Percentiles rank a stretch among this genome's conserved stretches.
Conservation (phyloP, 2,113 vertebrate species). For the Pagrus major region DNA sequence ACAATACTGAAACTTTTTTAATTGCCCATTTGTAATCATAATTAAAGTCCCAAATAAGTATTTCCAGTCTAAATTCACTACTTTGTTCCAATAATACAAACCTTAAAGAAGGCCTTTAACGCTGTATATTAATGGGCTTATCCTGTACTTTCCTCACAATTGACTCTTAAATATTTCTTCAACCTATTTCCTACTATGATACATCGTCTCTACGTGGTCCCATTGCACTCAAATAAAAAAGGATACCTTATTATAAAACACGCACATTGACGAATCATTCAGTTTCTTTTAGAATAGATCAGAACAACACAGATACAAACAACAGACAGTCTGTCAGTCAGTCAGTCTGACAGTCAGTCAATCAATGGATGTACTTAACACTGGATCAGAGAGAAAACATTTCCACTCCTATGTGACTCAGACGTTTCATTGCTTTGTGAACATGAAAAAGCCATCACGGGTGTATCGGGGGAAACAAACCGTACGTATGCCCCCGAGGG, state of each 20-base stretch:
- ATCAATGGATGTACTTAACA: constrained; percentile 48
- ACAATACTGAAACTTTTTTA: not conserved
- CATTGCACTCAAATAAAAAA: constrained; percentile 81
- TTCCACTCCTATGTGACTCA: constrained; percentile 17
- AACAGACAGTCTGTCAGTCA: constrained; percentile 76
- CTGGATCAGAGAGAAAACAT: constrained; percentile 42
- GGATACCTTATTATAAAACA: constrained; percentile 78
- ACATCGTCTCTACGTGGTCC: constrained; percentile 85
- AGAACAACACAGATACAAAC: constrained; percentile 91
- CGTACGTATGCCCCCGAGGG: constrained; percentile 23
- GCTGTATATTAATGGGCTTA: constrained; percentile 6
- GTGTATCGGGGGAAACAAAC: constrained; percentile 1
- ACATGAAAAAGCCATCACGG: constrained; percentile 61
- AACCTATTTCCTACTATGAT: constrained; percentile 3
- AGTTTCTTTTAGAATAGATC: constrained; percentile 87
- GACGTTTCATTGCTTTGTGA: constrained; percentile 57
- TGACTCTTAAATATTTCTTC: constrained; percentile 35
- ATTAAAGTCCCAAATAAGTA: not conserved
- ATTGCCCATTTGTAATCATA: not conserved
- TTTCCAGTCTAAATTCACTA: constrained; percentile 24
- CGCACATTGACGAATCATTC: constrained; percentile 90
- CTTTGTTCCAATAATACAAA: constrained; percentile 34
- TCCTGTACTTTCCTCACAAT: not conserved
- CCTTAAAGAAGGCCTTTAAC: constrained; percentile 6
- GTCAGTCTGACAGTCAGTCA: constrained; percentile 78